Evolutionary conservation across 2,113 vertebrate species (phyloP).

Genomic region (Rhombomys opimus): DNA sequence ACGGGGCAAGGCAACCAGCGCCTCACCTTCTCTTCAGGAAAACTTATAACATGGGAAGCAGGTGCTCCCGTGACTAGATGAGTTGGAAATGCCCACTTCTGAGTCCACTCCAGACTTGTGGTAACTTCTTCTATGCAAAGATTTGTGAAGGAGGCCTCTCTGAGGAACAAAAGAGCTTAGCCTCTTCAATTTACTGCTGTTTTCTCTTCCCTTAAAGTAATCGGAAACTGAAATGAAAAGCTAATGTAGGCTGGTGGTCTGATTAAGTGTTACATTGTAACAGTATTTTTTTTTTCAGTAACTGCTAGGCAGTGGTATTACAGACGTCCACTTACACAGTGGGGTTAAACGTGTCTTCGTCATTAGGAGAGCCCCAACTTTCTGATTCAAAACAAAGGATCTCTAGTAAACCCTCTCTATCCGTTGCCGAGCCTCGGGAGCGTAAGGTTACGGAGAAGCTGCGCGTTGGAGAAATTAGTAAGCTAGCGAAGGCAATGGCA

Average conservation of each 20-base stretch:
- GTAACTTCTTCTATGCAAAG: conserved; percentile 21
- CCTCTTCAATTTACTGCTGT: conserved; percentile 37
- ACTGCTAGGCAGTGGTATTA: conserved; percentile 15
- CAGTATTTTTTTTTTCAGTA: conserved; percentile 7
- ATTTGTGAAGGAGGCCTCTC: conserved; percentile 30
- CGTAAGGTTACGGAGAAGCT: conserved; percentile 16
- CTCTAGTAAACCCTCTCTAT: conserved; percentile 23
- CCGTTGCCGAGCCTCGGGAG: conserved; percentile 8
- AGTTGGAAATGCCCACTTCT: not conserved
- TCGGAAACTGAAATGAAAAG: conserved; percentile 58
- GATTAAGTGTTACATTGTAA: not conserved
- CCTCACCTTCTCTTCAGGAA: not conserved
- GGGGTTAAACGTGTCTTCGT: conserved; percentile 54
- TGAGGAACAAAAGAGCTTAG: conserved; percentile 43
- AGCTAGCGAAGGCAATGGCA: conserved; percentile 33
- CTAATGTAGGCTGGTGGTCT: not conserved
- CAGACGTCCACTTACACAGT: conserved; percentile 37
- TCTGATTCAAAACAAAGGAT: conserved; percentile 59
- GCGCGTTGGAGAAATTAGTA: conserved; percentile 55
- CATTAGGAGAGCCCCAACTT: conserved; percentile 61
- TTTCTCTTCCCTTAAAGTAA: conserved; percentile 66
- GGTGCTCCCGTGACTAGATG: not conserved
- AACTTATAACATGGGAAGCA: not conserved
- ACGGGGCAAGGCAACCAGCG: not conserved
- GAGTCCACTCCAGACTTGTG: not conserved